Percentiles rank a stretch among this genome's conserved stretches.
Evolutionary conservation across 92 coral and sea anemone species (phyloP).

Genomic region (Diadumene lineata): DNA sequence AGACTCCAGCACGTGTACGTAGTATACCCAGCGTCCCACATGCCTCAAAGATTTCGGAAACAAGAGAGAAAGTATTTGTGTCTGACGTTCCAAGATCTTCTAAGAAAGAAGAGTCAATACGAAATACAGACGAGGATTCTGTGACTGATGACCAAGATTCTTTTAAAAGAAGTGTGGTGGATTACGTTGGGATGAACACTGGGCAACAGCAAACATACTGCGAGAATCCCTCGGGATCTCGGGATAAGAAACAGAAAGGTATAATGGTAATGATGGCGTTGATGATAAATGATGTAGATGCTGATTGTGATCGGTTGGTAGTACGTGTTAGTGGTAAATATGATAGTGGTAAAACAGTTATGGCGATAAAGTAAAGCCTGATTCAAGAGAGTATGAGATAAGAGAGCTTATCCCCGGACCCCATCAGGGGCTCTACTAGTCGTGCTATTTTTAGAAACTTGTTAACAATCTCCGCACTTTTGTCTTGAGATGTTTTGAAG

Average conservation of each 20-base stretch:
- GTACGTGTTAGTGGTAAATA: no score
- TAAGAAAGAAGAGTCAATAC: conserved; percentile 17
- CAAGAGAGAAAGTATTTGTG: not conserved
- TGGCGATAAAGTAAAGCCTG: no score
- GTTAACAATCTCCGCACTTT: no score
- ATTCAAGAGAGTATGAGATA: no score
- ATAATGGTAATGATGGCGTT: not conserved
- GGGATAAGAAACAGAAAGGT: conserved; percentile 1
- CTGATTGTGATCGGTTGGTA: no score
- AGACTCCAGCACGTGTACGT: conserved; percentile 39
- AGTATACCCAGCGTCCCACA: conserved; percentile 28
- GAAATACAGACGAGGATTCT: not conserved
- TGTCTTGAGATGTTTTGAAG: no score
- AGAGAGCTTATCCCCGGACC: no score
- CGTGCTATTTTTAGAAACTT: no score
- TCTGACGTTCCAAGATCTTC: not conserved
- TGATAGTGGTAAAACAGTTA: no score
- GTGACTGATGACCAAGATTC: not conserved
- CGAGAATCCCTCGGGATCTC: conserved; percentile 2
- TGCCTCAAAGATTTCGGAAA: not conserved
- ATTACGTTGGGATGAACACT: not conserved
- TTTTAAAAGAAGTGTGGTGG: not conserved
- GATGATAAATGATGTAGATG: not conserved
- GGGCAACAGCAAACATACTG: not conserved
- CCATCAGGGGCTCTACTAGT: no score